phyloP scores from a whole-genome alignment of 2,888 invertebrate genomes.

The Leptothorax acervorum region DNA sequence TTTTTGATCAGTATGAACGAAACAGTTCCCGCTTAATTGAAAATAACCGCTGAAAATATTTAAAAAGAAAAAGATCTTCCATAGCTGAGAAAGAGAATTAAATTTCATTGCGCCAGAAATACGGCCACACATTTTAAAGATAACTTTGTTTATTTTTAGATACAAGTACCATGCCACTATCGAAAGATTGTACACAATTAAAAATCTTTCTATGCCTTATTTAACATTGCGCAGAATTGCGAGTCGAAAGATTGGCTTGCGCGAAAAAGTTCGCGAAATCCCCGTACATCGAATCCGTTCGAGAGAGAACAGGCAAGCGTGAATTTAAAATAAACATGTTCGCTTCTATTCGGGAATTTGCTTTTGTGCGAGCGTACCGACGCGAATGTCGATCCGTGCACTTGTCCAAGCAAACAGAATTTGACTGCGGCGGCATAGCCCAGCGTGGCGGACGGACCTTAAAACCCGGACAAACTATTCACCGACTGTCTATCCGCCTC shows the following conservation, averaged over 20 bases:
- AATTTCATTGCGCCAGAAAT: neutral
- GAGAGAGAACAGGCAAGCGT: constrained; percentile 30
- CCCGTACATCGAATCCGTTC: constrained; percentile 20
- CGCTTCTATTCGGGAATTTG: constrained; percentile 42
- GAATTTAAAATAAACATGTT: constrained; percentile 50
- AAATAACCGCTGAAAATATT: neutral
- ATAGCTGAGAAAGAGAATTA: neutral
- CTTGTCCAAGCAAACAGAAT: constrained; percentile 55
- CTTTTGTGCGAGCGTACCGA: constrained; percentile 14
- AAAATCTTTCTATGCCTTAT: neutral
- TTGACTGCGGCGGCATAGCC: constrained; percentile 54
- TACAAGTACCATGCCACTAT: neutral
- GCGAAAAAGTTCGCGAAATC: neutral
- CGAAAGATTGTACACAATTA: neutral
- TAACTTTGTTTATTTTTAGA: neutral
- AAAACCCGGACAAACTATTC: constrained; percentile 55
- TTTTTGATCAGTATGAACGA: neutral
- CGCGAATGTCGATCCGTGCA: constrained; percentile 45
- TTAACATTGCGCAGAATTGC: neutral
- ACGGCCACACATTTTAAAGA: neutral
- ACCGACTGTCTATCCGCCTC: constrained; percentile 36
- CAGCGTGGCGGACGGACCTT: constrained; percentile 36
- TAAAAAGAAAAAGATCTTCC: neutral
- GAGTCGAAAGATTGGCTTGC: neutral
- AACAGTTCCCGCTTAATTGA: neutral